Conservation (phyloP, 2,888 invertebrate species). For the Odontocerum albicorne region DNA sequence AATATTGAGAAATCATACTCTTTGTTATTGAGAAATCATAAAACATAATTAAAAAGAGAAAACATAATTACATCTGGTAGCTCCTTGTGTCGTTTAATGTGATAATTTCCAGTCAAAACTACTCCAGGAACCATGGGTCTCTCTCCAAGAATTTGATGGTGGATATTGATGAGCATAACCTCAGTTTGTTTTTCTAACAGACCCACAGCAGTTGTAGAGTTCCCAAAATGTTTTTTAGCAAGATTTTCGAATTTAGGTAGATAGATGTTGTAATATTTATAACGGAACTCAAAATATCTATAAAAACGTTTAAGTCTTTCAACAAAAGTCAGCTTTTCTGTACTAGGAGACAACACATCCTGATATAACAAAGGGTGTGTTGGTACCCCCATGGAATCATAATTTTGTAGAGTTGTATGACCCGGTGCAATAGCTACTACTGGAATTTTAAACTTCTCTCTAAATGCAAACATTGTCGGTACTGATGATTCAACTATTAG, state of each 20-base stretch:
- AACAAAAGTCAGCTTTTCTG: conserved; percentile 37
- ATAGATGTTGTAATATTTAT: conserved; percentile 2
- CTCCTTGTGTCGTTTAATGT: not conserved
- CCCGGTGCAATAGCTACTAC: conserved; percentile 37
- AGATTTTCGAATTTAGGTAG: conserved; percentile 26
- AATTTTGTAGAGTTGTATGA: conserved; percentile 13
- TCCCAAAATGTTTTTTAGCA: conserved; percentile 37
- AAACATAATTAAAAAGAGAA: too few species aligned
- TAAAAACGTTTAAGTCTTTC: conserved; percentile 10
- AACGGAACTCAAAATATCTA: conserved; percentile 5
- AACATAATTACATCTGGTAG: conserved; percentile 6
- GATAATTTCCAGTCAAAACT: conserved; percentile 5
- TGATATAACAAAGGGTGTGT: conserved; percentile 33
- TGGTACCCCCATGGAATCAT: conserved; percentile 35
- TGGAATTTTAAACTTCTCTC: conserved; percentile 39
- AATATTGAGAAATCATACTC: too few species aligned
- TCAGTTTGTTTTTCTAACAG: conserved; percentile 37
- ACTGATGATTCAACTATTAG: conserved; percentile 38
- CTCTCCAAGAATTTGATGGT: not conserved
- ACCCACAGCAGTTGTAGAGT: conserved; percentile 28
- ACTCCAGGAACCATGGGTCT: conserved; percentile 7
- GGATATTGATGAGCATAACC: conserved; percentile 5
- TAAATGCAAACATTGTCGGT: conserved; percentile 31
- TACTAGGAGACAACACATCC: conserved; percentile 26
- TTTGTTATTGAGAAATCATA: too few species aligned